Percentiles rank a stretch among this genome's conserved stretches.
These are phyloP conservation scores for Papilio protenor DNA, from an alignment of 2,888 invertebrate genomes.

Conservation along the genomic window DNA sequence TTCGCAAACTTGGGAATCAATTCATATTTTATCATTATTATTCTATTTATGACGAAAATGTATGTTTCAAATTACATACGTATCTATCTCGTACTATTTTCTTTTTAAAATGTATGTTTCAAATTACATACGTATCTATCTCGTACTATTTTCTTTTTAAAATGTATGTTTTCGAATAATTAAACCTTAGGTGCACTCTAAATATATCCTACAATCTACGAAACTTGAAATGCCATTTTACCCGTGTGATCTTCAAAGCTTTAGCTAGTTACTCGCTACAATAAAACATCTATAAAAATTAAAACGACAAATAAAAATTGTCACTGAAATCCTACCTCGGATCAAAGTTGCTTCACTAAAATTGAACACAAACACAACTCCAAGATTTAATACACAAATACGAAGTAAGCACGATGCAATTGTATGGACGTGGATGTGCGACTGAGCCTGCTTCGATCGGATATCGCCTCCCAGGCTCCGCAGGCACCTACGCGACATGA, in stretches of 20 bases:
- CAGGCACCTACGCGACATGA: conserved; percentile 73
- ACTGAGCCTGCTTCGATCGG: conserved; percentile 61
- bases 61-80: too few relatives aligned
- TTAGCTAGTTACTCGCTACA: neutral
- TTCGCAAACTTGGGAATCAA: neutral
- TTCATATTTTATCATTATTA: neutral
- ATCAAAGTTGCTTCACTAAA: neutral
- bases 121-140: too few relatives aligned
- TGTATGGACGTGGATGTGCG: conserved; percentile 58
- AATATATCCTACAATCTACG: neutral
- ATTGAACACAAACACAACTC: conserved; percentile 33
- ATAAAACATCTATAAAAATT: neutral
- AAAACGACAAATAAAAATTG: neutral
- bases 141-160: neutral
- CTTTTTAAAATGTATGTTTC: neutral
- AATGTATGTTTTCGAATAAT: neutral
- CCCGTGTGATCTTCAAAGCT: neutral
- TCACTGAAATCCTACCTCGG: neutral
- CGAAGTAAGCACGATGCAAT: conserved; percentile 49
- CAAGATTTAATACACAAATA: conserved; percentile 46
- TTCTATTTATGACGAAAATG: too few relatives aligned
- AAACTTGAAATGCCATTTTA: neutral
- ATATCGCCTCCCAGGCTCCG: conserved; percentile 60
- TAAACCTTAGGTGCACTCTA: neutral
- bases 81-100: neutral